Base-by-base conservation (phyloP, 2,888 invertebrate genomes). In the Anticlea derivata region DNA sequence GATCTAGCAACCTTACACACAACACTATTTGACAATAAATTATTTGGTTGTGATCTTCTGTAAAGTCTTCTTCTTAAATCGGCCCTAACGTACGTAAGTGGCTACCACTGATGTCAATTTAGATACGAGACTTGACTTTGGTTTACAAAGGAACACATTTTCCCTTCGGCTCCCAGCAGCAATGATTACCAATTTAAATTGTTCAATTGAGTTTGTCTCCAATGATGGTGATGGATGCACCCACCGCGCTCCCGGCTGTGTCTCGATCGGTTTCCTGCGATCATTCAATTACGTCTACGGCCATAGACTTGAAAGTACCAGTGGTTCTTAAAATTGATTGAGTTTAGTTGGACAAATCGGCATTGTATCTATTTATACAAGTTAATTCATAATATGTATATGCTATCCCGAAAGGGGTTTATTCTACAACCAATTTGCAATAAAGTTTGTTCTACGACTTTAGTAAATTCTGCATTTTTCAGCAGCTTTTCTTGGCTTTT, bases 191-290 rank as follows among this genome's bases (percentile, higher is more conserved):
- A 74, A 75, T 76, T 73, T 65, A 70, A 47, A 61, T 56, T 57
- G 60, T 55, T 67, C 83, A 85, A 85, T 84, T 82, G 79, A 68
- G 64, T 65, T 64, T 77, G 80, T 80, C 80, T 68, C 63, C 63
- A 45, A 61, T 65, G 74, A 85, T 78, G 78, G 83, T 81, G 86
- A 86, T 75, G 74, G 80, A 86, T 78, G 78, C 77, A 66, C 70
- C 75, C 85, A 77, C 82, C 81, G 79, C 63, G 75, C 55, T 49
- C 65, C 60, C 61, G 54, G 65, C 61, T 61, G 59, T 60, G 57
- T 60, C 65, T 60, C 54, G 71, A 73, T 74, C 70, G 73, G 71
- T 69, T 79, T 86, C 87, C 87, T 80, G 83, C 75, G 68, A 86
- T 88, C 85, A 80, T 86, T 80, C 86, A 83, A 86, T 87, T 85